A percentile compares a stretch with the other conserved stretches of the same genome.
Evolutionary conservation across 2,888 invertebrate species (phyloP).

Genomic region (Nephrotoma flavescens): DNA sequence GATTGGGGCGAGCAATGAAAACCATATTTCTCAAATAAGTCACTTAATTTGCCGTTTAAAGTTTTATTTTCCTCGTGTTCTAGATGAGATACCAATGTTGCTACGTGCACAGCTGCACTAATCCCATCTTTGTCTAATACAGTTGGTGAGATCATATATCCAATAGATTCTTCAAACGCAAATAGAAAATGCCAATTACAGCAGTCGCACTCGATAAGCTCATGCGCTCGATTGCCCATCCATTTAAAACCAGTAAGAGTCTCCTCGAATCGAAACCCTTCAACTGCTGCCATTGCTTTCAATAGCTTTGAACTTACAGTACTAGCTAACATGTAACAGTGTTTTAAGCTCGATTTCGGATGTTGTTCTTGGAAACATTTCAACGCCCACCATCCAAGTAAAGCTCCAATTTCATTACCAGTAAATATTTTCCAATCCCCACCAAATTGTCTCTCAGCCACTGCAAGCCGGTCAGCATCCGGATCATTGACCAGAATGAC

Average conservation of each 20-base stretch:
- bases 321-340: conserved; percentile 77
- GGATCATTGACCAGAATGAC: conserved; percentile 95
- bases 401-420: conserved; percentile 89
- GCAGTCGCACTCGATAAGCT: conserved; percentile 38
- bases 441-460: conserved; percentile 63
- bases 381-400: conserved; percentile 90
- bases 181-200: conserved; percentile 69
- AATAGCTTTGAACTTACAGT: conserved; percentile 95
- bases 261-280: conserved; percentile 66
- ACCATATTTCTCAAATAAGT: conserved; percentile 74
- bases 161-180: conserved; percentile 98
- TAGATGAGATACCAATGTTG: conserved; percentile 61
- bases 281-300: conserved; percentile 58
- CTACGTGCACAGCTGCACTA: conserved; percentile 70
- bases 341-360: conserved; percentile 33
- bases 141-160: conserved; percentile 79
- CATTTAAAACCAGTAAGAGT: conserved; percentile 99
- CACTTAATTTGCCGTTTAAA: conserved; percentile 47
- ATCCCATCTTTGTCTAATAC: conserved; percentile 96
- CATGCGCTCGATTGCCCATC: conserved; percentile 84
- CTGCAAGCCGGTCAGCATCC: conserved; percentile 90
- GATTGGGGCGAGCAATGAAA: conserved; percentile 77
- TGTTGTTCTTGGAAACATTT: conserved; percentile 38
- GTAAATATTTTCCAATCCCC: conserved; percentile 77
- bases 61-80: conserved; percentile 39